These are phyloP conservation scores for Scortum barcoo DNA, from an alignment of 2,113 vertebrate genomes.

Conservation along the genomic window DNA sequence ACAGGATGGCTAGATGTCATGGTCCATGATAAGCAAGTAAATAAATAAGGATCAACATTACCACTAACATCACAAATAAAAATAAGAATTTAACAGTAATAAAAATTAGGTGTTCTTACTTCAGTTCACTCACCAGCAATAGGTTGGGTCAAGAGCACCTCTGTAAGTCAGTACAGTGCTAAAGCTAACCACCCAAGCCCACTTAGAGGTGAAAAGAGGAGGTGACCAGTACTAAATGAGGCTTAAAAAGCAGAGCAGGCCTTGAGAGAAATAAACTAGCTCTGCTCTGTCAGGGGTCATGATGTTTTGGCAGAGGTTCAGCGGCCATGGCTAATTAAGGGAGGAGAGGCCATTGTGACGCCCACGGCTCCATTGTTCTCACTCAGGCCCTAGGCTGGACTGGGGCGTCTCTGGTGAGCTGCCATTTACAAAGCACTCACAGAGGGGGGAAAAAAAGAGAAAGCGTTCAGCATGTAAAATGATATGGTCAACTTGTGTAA, in stretches of 20 bases:
- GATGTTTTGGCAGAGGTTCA: constrained; percentile 15
- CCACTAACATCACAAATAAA: background rate
- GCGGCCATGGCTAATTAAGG: constrained; percentile 55
- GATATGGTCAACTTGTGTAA: background rate
- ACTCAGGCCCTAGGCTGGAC: constrained; percentile 37
- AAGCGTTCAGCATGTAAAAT: background rate
- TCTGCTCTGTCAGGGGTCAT: constrained; percentile 17
- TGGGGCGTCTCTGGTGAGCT: constrained; percentile 57
- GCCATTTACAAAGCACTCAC: constrained; percentile 61
- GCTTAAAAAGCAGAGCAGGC: constrained; percentile 24
- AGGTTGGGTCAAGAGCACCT: background rate
- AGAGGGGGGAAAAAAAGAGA: constrained; percentile 17
- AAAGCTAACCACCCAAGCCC: background rate
- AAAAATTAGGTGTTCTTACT: background rate
- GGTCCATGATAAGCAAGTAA: background rate
- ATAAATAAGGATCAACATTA: background rate
- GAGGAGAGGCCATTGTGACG: constrained; percentile 39
- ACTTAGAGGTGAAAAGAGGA: constrained; percentile 23
- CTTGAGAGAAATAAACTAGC: constrained; percentile 7
- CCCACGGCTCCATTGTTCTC: constrained; percentile 41
- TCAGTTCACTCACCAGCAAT: background rate
- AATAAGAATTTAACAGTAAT: background rate
- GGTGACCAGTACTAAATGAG: constrained; percentile 28
- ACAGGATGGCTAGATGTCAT: background rate
- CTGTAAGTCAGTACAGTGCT: background rate